phyloP scores from a whole-genome alignment of 2,888 invertebrate genomes.

The Stenurella melanura region DNA sequence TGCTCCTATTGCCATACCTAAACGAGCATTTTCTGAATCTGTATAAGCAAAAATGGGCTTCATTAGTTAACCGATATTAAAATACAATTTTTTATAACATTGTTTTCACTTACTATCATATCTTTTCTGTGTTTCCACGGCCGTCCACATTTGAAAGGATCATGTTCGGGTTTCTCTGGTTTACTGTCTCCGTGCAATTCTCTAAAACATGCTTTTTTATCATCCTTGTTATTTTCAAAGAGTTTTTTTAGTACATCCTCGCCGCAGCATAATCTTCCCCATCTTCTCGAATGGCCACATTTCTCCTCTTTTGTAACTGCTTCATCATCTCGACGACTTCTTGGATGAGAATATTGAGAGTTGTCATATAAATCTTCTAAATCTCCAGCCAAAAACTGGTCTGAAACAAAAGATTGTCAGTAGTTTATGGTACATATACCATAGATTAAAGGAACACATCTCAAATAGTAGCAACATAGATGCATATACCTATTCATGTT shows the following conservation, averaged over 20 bases:
- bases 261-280: conserved; percentile 66
- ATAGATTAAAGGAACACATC: too few relatives aligned
- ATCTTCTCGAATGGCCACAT: conserved; percentile 60
- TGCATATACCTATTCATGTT: too few relatives aligned
- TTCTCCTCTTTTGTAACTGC: conserved; percentile 62
- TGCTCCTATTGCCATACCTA: too few relatives aligned
- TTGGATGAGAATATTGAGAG: conserved; percentile 35
- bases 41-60: too few relatives aligned
- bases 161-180: conserved; percentile 53
- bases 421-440: neutral
- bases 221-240: conserved; percentile 63
- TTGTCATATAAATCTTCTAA: conserved; percentile 61
- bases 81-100: too few relatives aligned
- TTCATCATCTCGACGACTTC: conserved; percentile 65
- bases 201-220: conserved; percentile 67
- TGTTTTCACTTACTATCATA: conserved; percentile 66
- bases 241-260: conserved; percentile 63
- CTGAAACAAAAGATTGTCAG: conserved; percentile 53
- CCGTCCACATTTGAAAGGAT: conserved; percentile 70
- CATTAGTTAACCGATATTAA: too few relatives aligned
- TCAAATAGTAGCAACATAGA: too few relatives aligned
- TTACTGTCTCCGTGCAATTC: conserved; percentile 64
- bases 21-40: too few relatives aligned
- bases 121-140: conserved; percentile 66
- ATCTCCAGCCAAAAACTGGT: conserved; percentile 65